Evolutionary conservation across 2,888 invertebrate species (phyloP).

Genomic region (Dryocosmus kuriphilus): DNA sequence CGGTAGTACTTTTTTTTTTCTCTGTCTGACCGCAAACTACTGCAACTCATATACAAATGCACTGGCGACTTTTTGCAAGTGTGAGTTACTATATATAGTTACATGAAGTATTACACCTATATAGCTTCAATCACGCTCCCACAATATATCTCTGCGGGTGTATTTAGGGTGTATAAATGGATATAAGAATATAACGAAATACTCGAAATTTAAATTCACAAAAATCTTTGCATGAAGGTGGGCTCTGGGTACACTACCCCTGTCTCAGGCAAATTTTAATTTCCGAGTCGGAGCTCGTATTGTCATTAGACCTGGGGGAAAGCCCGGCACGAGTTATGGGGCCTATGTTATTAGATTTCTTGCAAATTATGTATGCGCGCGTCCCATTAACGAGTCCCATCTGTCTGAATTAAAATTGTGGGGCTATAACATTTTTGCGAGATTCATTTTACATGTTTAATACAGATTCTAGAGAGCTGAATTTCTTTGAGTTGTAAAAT

Average conservation of each 20-base stretch:
- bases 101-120: background rate
- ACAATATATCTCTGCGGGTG: background rate
- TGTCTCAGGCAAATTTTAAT: constrained; percentile 66
- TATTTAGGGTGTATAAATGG: constrained; percentile 1
- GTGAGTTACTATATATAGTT: background rate
- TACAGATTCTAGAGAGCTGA: background rate
- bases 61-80: constrained; percentile 29
- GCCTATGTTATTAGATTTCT: constrained; percentile 71
- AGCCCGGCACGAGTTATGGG: constrained; percentile 60
- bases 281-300: constrained; percentile 64
- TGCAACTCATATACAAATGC: constrained; percentile 55
- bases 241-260: constrained; percentile 38
- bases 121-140: background rate
- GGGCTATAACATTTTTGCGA: background rate
- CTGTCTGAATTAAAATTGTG: constrained; percentile 69
- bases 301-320: constrained; percentile 64
- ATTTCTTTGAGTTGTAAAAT: background rate
- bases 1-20: constrained; percentile 56
- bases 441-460: background rate
- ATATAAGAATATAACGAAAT: background rate
- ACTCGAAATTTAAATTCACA: constrained; percentile 36
- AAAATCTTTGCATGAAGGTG: constrained; percentile 39
- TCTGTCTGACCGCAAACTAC: constrained; percentile 57
- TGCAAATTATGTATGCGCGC: constrained; percentile 70
- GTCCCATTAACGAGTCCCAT: constrained; percentile 72